Evolutionary conservation across 2,113 vertebrate genomes (phyloP).

Genomic region (Tonatia bakeri): DNA sequence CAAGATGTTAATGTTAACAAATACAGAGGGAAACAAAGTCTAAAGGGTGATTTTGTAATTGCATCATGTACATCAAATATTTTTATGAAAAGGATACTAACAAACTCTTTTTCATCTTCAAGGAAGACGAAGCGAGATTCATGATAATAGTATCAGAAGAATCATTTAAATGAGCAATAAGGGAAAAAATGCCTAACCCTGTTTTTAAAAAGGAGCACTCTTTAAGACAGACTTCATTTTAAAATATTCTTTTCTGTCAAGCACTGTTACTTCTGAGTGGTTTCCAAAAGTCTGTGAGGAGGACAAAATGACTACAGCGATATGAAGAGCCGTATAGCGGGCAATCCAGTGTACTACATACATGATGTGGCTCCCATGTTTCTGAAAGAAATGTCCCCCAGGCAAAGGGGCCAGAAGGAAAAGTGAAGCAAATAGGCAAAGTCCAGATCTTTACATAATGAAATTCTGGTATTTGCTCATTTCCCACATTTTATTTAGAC

Average conservation of each 20-base stretch:
- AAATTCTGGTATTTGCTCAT: neutral
- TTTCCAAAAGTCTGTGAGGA: neutral
- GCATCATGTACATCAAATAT: neutral
- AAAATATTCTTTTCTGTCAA: slow-evolving; percentile 17
- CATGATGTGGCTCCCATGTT: neutral
- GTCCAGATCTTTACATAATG: neutral
- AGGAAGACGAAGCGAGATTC: neutral
- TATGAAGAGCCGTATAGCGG: neutral
- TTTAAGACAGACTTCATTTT: neutral
- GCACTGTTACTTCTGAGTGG: neutral
- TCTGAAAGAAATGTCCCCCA: neutral
- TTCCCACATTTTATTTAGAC: too few relatives aligned
- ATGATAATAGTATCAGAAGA: neutral
- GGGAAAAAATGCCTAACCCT: neutral
- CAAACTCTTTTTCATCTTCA: neutral
- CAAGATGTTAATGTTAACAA: neutral
- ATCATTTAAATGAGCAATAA: neutral
- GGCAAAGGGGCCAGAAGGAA: neutral
- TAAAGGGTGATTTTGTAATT: neutral
- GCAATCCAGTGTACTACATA: neutral
- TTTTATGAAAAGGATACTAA: neutral
- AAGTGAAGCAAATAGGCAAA: neutral
- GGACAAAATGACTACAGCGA: neutral
- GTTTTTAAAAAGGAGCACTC: neutral
- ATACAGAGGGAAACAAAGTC: neutral